phyloP scores from a whole-genome alignment of 2,888 invertebrate species.

The Ariolimax columbianus region DNA sequence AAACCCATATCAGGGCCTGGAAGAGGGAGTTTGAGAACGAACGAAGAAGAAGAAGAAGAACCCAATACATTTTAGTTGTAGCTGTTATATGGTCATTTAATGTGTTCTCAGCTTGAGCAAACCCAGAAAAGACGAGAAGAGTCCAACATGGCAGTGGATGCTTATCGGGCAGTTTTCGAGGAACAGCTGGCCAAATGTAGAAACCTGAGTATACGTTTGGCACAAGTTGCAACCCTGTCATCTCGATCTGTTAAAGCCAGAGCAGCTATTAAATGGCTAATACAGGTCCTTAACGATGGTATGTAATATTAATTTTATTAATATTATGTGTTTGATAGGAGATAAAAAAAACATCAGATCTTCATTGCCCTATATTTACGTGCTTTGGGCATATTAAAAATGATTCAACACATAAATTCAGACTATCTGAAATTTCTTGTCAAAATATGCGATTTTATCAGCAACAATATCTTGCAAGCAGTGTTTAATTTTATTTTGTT shows the following conservation, averaged over 20 bases:
- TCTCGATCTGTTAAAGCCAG: slow-evolving; percentile 63
- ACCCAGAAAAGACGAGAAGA: slow-evolving; percentile 69
- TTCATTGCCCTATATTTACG: too few relatives aligned
- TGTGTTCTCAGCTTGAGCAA: slow-evolving; percentile 60
- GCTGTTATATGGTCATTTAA: neutral
- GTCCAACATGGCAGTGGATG: slow-evolving; percentile 71
- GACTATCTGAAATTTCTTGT: too few relatives aligned
- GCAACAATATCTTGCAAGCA: too few relatives aligned
- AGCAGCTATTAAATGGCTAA: slow-evolving; percentile 69
- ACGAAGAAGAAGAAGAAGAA: too few relatives aligned
- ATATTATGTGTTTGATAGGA: neutral
- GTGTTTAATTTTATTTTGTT: too few relatives aligned
- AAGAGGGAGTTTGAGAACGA: too few relatives aligned
- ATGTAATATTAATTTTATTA: neutral
- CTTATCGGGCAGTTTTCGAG: slow-evolving; percentile 76
- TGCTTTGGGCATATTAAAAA: too few relatives aligned
- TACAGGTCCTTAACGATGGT: slow-evolving; percentile 53
- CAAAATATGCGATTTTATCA: too few relatives aligned
- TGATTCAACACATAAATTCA: too few relatives aligned
- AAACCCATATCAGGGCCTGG: too few relatives aligned
- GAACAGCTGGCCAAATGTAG: slow-evolving; percentile 74
- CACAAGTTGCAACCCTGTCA: slow-evolving; percentile 63
- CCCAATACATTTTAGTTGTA: too few relatives aligned
- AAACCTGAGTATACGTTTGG: slow-evolving; percentile 62
- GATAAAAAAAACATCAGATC: neutral